Conservation (phyloP, 2,113 vertebrate genomes). For the Gobiocypris rarus region DNA sequence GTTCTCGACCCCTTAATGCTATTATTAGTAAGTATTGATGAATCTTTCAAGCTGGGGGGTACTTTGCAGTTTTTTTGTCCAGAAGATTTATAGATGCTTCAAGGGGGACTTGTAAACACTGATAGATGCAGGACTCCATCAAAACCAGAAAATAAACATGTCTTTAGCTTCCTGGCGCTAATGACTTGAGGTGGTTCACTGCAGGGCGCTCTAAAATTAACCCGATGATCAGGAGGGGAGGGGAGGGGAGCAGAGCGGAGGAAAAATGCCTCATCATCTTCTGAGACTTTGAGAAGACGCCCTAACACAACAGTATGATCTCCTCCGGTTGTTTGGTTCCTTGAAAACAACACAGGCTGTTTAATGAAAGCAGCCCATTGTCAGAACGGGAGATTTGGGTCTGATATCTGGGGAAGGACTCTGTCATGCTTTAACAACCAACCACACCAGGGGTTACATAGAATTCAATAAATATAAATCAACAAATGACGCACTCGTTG, state of each 20-base stretch:
- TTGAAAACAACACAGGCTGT: constrained; percentile 5
- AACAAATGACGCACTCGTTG: not conserved
- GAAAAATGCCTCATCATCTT: constrained; percentile 16
- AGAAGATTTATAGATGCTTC: not conserved
- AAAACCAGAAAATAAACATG: constrained; percentile 9
- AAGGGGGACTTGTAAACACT: constrained; percentile 22
- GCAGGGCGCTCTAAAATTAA: constrained; percentile 35
- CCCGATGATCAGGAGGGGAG: constrained; percentile 35
- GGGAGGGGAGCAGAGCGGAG: constrained; percentile 1
- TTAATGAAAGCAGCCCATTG: not conserved
- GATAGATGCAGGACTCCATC: constrained; percentile 8
- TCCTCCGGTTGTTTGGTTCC: not conserved
- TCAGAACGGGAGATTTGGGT: not conserved
- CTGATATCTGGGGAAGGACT: not conserved
- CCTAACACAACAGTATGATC: not conserved
- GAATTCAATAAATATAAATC: not conserved
- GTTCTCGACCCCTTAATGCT: constrained; percentile 12
- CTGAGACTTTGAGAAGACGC: constrained; percentile 27
- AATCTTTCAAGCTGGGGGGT: not conserved
- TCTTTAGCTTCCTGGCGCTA: not conserved
- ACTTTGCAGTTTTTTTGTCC: not conserved
- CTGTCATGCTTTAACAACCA: not conserved
- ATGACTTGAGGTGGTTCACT: constrained; percentile 30
- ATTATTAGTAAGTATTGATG: constrained; percentile 31
- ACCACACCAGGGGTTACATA: not conserved